Evolutionary conservation across 2,888 invertebrate genomes (phyloP).

Genomic region (Timema podura): DNA sequence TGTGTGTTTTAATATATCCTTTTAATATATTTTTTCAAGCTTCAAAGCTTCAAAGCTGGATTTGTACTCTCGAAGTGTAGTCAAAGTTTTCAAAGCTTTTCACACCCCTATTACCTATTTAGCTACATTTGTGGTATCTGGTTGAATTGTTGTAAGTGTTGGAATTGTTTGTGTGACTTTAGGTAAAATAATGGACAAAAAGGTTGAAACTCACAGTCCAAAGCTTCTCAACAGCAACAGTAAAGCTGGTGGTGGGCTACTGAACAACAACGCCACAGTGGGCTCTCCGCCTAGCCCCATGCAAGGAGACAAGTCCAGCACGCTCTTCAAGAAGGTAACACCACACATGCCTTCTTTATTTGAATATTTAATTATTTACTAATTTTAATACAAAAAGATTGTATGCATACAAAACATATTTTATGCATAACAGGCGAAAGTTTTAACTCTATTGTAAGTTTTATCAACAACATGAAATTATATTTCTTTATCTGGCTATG

Average conservation of each 20-base stretch:
- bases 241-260: constrained; percentile 26
- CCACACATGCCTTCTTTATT: neutral
- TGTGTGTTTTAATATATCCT: no score
- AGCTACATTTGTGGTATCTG: no score
- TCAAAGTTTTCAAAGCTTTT: no score
- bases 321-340: constrained; percentile 50
- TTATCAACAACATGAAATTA: no score
- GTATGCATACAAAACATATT: neutral
- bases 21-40: no score
- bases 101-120: no score
- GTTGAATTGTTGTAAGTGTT: no score
- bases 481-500: no score
- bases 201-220: constrained; percentile 50
- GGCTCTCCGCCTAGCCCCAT: constrained; percentile 38
- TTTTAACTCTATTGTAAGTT: no score
- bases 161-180: constrained; percentile 34
- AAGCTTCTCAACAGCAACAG: constrained; percentile 35
- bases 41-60: no score
- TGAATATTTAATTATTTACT: neutral
- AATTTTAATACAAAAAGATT: neutral
- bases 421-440: no score
- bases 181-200: constrained; percentile 65
- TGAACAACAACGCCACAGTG: constrained; percentile 34
- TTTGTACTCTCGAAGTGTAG: no score
- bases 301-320: constrained; percentile 47